These are phyloP conservation scores for Naso thynnoides DNA, from an alignment of 2,797 vertebrate species.

Conservation along the genomic window DNA sequence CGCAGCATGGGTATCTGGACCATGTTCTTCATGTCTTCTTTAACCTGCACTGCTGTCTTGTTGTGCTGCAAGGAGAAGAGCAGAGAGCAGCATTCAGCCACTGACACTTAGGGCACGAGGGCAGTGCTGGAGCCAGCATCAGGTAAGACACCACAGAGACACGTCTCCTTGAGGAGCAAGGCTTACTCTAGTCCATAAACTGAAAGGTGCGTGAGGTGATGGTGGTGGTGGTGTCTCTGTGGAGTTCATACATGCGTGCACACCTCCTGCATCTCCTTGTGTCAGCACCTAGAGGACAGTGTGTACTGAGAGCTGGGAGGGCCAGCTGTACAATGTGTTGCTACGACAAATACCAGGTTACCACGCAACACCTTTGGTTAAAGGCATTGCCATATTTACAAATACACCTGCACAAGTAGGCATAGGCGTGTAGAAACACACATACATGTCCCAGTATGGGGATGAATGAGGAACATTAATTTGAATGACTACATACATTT, in stretches of 20 bases:
- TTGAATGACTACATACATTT: not conserved
- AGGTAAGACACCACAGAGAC: conserved; percentile 4
- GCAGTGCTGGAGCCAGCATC: conserved; percentile 9
- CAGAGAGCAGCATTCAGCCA: conserved; percentile 77
- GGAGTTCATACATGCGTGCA: conserved; percentile 26
- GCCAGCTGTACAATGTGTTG: conserved; percentile 62
- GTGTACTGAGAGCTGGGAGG: conserved; percentile 44
- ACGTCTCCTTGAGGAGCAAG: conserved; percentile 18
- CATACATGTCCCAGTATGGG: conserved; percentile 12
- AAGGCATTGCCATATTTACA: conserved; percentile 58
- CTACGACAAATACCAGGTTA: conserved; percentile 81
- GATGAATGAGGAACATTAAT: not conserved
- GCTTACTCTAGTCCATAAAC: conserved; percentile 1
- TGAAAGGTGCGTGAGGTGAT: not conserved
- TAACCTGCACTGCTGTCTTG: conserved; percentile 88
- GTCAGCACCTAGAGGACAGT: conserved; percentile 23
- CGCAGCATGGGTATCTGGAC: conserved; percentile 84
- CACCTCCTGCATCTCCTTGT: conserved; percentile 23
- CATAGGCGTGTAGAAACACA: conserved; percentile 6
- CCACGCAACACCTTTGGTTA: conserved; percentile 78
- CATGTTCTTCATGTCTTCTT: conserved; percentile 93
- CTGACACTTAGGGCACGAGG: conserved; percentile 40
- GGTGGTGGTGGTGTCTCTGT: not conserved
- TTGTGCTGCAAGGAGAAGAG: conserved; percentile 88
- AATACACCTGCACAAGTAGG: conserved; percentile 32